A percentile compares a stretch with the other conserved stretches of the same genome.
Conservation (phyloP, 2,797 vertebrate species). For the Parotocinclus haroldoi region DNA sequence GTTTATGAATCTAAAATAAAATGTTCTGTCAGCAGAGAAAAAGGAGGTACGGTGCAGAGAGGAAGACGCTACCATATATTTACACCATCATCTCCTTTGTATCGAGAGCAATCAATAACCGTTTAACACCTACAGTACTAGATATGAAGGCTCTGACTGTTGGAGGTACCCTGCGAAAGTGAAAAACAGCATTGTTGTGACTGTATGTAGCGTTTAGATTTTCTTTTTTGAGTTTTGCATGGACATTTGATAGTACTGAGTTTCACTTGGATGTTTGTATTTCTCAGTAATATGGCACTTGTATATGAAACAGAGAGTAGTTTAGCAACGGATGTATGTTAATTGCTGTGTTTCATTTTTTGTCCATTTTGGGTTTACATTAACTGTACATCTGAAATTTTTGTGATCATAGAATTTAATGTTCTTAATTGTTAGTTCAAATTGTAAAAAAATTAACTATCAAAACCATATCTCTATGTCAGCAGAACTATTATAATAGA, state of each 20-base stretch:
- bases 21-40: slow-evolving; percentile 56
- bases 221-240: slow-evolving; percentile 66
- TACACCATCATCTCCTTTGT: slow-evolving; percentile 52
- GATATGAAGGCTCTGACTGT: slow-evolving; percentile 78
- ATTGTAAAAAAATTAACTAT: slow-evolving; percentile 60
- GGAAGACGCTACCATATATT: slow-evolving; percentile 47
- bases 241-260: slow-evolving; percentile 63
- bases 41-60: slow-evolving; percentile 64
- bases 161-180: slow-evolving; percentile 58
- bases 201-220: slow-evolving; percentile 45
- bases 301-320: slow-evolving; percentile 46
- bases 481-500: slow-evolving; percentile 45
- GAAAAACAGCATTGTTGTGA: slow-evolving; percentile 38
- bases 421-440: slow-evolving; percentile 63
- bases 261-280: slow-evolving; percentile 57
- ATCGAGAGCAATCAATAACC: slow-evolving; percentile 57
- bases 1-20: slow-evolving; percentile 35
- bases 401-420: slow-evolving; percentile 60
- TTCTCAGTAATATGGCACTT: slow-evolving; percentile 36
- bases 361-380: slow-evolving; percentile 48
- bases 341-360: slow-evolving; percentile 41
- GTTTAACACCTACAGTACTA: slow-evolving; percentile 55
- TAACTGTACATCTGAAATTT: slow-evolving; percentile 49
- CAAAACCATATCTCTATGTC: slow-evolving; percentile 59
- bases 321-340: slow-evolving; percentile 52